A percentile compares a stretch with the other conserved stretches of the same genome.
phyloP scores from a whole-genome alignment of 2,888 invertebrate genomes.

The Drosophila siamana region DNA sequence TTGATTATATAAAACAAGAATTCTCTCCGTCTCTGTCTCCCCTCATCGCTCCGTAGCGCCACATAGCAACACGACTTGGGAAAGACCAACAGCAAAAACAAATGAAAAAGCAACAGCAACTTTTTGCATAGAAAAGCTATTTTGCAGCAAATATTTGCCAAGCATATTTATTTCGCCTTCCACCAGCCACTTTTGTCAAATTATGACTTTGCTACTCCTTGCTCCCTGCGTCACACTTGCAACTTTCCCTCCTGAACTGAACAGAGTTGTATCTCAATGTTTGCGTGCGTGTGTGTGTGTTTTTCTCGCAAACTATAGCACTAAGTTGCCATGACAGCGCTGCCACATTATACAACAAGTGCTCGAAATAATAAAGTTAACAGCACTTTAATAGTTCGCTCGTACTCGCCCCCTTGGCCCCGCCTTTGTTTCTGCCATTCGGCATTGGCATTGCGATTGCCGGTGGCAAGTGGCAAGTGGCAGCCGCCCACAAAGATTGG shows the following conservation, averaged over 20 bases:
- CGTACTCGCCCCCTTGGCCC: conserved; percentile 19
- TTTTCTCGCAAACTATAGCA: conserved; percentile 64
- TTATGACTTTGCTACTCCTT: conserved; percentile 64
- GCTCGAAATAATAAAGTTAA: conserved; percentile 81
- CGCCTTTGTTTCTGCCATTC: background rate
- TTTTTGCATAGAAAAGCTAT: conserved; percentile 67
- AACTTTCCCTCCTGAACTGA: background rate
- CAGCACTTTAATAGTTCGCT: conserved; percentile 80
- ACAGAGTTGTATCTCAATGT: background rate
- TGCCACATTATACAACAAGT: conserved; percentile 80
- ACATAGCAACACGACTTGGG: conserved; percentile 47
- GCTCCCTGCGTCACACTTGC: background rate
- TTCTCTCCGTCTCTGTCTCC: background rate
- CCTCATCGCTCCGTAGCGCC: no score
- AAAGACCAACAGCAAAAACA: conserved; percentile 20
- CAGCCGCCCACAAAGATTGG: conserved; percentile 53
- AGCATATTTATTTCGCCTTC: conserved; percentile 69
- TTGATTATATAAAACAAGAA: conserved; percentile 56
- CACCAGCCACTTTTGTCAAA: conserved; percentile 73
- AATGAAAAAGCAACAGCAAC: conserved; percentile 42
- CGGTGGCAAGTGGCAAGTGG: conserved; percentile 40
- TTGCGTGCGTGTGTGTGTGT: conserved; percentile 20
- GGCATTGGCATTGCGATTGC: conserved; percentile 19
- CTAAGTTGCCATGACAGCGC: conserved; percentile 77
- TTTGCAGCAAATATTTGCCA: conserved; percentile 69